Base-by-base conservation (phyloP, 1,140 invertebrate species). In the Apis florea region DNA sequence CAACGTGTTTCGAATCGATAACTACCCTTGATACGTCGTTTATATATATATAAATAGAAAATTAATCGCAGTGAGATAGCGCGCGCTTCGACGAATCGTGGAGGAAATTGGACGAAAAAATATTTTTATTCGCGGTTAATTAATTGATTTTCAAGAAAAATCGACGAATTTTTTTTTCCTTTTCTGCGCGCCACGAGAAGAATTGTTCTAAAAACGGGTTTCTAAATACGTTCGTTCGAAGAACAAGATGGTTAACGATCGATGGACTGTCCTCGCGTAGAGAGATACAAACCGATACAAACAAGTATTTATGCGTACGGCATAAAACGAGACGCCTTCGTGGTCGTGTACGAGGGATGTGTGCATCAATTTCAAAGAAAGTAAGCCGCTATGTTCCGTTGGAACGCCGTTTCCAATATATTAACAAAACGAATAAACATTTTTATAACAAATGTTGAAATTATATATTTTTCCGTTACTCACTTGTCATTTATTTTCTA, bases 11-110 rank as follows among this genome's bases (percentile, higher is more conserved):
- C 68, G 51, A 31, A 78, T 78, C 54, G 47, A 78, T 83, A 82
- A 63, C 59, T 79, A 79, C 76, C 79, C 61, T n/a, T 77, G 53
- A 73, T 64, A 63, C 26, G 40, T 74, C 75, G 69, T 85, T 66
- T 5, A 40, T 40, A 40, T 85, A 70, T 59, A 74, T 86, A 79
- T 74, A 63, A 61, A 63, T 59, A 69, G 73, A 47, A 56, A 59
- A 53, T 26, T 76, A 76, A 75, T 76, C 47, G 11, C 63, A 53
- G 49, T 63, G 70, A 59, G 24, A 54, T 49, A 69, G 53, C 49
- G 49, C 31, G 58, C 40, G 73, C 74, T 69, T 77, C 56, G 21
- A 63, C 58, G 66, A 53, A 49, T 56, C 26, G 15, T 26, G 59
- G 49, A 31, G 12, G 12, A 54, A 59, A 68, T 11, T 31, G 24